Conservation (phyloP, 2,113 vertebrate genomes). For the Trochalopteron elliotii region DNA sequence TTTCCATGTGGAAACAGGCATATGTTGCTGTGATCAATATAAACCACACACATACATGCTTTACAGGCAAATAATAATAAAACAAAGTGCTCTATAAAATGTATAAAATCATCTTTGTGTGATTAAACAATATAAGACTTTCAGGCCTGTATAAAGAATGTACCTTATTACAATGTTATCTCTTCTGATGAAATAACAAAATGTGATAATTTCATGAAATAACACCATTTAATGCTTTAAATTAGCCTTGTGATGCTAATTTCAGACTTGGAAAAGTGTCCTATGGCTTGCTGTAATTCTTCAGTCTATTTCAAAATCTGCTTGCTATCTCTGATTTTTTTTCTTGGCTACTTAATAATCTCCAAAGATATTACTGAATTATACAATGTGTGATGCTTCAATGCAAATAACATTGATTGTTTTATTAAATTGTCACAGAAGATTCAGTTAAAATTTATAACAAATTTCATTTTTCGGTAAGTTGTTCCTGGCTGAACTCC, state of each 20-base stretch:
- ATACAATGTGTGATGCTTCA: neutral
- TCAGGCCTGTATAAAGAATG: neutral
- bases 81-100: neutral
- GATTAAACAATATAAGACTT: neutral
- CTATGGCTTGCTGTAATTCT: neutral
- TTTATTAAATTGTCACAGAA: neutral
- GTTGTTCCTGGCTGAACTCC: neutral
- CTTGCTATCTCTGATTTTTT: neutral
- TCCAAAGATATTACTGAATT: neutral
- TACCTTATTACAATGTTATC: neutral
- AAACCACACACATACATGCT: accelerated
- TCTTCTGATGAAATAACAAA: neutral
- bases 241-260: neutral
- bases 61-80: neutral
- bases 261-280: neutral
- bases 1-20: neutral
- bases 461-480: neutral
- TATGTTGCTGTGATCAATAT: neutral
- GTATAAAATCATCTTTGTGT: neutral
- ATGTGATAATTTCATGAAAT: neutral
- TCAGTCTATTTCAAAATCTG: neutral
- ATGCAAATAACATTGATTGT: neutral
- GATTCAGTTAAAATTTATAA: neutral
- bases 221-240: neutral
- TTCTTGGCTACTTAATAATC: neutral